These are phyloP conservation scores for Andrena flavipes DNA, from an alignment of 2,888 invertebrate genomes.

Conservation along the genomic window DNA sequence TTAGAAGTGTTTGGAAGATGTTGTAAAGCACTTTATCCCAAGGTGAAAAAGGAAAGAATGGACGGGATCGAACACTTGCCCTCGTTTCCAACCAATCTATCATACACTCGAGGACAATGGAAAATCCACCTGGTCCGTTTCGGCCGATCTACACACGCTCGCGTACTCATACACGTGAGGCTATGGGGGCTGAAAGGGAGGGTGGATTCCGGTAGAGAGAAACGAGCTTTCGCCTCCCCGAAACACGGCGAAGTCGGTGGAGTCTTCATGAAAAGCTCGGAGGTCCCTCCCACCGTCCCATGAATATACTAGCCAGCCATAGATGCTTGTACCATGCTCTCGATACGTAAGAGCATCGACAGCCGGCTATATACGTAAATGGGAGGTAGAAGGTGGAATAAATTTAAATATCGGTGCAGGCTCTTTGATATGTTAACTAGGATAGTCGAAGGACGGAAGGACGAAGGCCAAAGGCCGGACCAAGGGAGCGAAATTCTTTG, in stretches of 20 bases:
- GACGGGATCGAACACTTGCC: slow-evolving; percentile 49
- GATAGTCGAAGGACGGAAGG: slow-evolving; percentile 55
- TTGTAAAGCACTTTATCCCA: slow-evolving; percentile 21
- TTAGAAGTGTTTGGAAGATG: slow-evolving; percentile 39
- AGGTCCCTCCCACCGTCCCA: slow-evolving; percentile 31
- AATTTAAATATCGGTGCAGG: slow-evolving; percentile 81
- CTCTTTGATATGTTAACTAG: slow-evolving; percentile 84
- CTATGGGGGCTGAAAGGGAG: slow-evolving; percentile 13
- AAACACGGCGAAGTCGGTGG: slow-evolving; percentile 45
- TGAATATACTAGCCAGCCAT: slow-evolving; percentile 58
- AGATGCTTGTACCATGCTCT: slow-evolving; percentile 31
- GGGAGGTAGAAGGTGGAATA: slow-evolving; percentile 69
- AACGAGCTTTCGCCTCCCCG: slow-evolving; percentile 57
- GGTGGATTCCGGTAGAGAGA: slow-evolving; percentile 52
- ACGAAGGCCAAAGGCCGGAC: slow-evolving; percentile 34
- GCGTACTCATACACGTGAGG: too few relatives aligned
- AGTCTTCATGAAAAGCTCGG: slow-evolving; percentile 66
- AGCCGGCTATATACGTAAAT: slow-evolving; percentile 25
- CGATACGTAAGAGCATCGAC: slow-evolving; percentile 68
- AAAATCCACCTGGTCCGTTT: slow-evolving; percentile 48
- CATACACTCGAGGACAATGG: slow-evolving; percentile 63
- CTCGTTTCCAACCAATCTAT: slow-evolving; percentile 59
- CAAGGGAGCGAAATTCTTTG: slow-evolving; percentile 74
- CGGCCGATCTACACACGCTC: slow-evolving; percentile 43
- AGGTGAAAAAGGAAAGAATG: slow-evolving; percentile 1